Base-by-base conservation (phyloP, 2,797 vertebrate species). In the Enteromius treurensis region DNA sequence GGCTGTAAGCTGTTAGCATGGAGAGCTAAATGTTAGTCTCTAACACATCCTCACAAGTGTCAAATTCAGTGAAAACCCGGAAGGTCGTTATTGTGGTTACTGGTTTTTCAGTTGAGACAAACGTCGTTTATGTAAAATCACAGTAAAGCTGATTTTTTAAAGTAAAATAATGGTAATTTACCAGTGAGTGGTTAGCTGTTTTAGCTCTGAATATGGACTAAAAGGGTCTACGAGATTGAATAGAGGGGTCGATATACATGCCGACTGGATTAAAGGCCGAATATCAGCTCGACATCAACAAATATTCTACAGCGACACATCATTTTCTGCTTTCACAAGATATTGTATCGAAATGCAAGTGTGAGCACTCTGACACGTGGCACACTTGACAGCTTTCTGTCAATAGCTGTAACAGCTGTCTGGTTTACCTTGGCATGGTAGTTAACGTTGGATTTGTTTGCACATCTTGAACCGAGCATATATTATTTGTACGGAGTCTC, bases 311-410 rank as follows among this genome's bases (percentile, higher is more conserved):
- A 42, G 0, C 1, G 23, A 26, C 14, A 74, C 55, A 13, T 7
- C 23, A 19, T 49, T 81, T 11, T 15, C 3, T 64, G 21, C 29
- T 49, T 37, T 26, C 26, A 37, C 6, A 13, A 42, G 21, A 58
- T 5, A 42, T 21, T 42, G 53, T 19, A 32, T 21, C 10, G n/a
- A 17, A 42, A 45, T 58, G 10, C 7, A 49, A 19, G n/a, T 10
- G 23, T 51, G 3, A 49, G 13, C 26, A n/a, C 23, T 5, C 32
- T 55, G 76, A 77, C 83, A 80, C 80, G 73, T 86, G 80, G 83
- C 73, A 80, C 55, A 32, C 14, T 47, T 67, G 77, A 71, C 58
- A 77, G 10, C 65, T 74, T 6, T 51, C 60, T 71, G n/a, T 60
- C 67, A 23, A 0, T 10, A 6, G 3, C 21, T 49, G 45, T 37